Evolutionary conservation across 2,888 invertebrate species (phyloP), one percentile per base, ranked within the genome.

Genomic region (Lobophora halterata): DNA sequence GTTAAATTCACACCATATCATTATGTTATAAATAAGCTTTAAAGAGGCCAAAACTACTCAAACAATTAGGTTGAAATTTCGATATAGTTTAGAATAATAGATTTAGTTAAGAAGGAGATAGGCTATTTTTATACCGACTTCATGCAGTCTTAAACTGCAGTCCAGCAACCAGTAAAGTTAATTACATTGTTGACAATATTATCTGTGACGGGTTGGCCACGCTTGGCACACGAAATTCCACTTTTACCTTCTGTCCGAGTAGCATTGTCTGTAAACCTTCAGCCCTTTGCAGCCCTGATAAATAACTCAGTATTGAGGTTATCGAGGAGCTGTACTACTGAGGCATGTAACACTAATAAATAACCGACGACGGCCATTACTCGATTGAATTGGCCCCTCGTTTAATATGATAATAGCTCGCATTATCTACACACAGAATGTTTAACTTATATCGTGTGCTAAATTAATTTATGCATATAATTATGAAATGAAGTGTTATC

Each of bases 221-320:
- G n/a, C n/a, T n/a, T n/a, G n/a, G n/a, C n/a, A n/a, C n/a, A n/a
- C n/a, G n/a, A n/a, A n/a, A n/a, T 18, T 19, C n/a, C 5, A 8
- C n/a, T 11, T 7, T 12, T 7, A 4, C 12, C 28, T 19, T 11
- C 8, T 11, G 10, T 12, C 13, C 14, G 11, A 12, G n/a, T 8
- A 5, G 10, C 10, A 9, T 19, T 33, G 23, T 25, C 25, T 26
- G 58, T 68, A 61, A 71, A 59, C 67, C 65, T 68, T 62, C 61
- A 56, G 34, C 57, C 51, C 58, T 65, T 64, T 58, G 58, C 61
- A 59, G 46, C 50, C 50, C 55, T 53, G 65, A 65, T 69, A 69
- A 69, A 73, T 74, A 73, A 69, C 71, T 74, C 70, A 65, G 60
- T 62, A 65, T 71, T 65, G 70, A 65, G 71, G 67, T 61, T 67